Evolutionary conservation across 1,140 invertebrate genomes (phyloP).

Genomic region (Drosophila sturtevanti): DNA sequence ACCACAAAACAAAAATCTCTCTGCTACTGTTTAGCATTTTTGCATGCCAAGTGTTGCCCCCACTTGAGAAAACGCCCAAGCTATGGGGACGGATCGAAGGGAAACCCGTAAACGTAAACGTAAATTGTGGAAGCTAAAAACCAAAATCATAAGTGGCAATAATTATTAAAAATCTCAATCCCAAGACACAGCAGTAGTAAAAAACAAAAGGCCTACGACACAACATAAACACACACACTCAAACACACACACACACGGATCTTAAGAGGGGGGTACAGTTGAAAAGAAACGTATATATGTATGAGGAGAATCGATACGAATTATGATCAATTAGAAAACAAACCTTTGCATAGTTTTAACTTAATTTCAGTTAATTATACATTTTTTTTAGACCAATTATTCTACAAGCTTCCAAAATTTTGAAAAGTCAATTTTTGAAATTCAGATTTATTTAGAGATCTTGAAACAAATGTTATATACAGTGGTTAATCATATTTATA

Average conservation of each 20-base stretch:
- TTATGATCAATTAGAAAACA: too few relatives aligned
- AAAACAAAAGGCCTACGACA: conserved; percentile 57
- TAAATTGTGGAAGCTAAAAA: conserved; percentile 34
- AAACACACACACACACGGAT: neutral
- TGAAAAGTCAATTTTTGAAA: too few relatives aligned
- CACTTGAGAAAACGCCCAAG: conserved; percentile 53
- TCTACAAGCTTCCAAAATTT: too few relatives aligned
- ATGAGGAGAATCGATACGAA: too few relatives aligned
- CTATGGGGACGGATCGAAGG: neutral
- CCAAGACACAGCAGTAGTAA: conserved; percentile 71
- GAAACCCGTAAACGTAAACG: neutral
- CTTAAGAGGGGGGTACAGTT: neutral
- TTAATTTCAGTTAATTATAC: too few relatives aligned
- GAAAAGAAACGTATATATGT: too few relatives aligned
- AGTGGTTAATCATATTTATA: too few relatives aligned
- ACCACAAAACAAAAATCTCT: conserved; percentile 23
- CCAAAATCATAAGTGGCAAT: conserved; percentile 76
- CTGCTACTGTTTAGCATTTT: conserved; percentile 82
- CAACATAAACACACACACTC: neutral
- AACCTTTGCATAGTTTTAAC: too few relatives aligned
- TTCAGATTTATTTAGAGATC: too few relatives aligned
- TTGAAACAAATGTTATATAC: too few relatives aligned
- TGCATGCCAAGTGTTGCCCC: conserved; percentile 73
- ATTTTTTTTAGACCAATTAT: too few relatives aligned
- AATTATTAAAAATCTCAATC: conserved; percentile 82